phyloP scores from a whole-genome alignment of 1,140 invertebrate genomes.

The Limonius californicus region DNA sequence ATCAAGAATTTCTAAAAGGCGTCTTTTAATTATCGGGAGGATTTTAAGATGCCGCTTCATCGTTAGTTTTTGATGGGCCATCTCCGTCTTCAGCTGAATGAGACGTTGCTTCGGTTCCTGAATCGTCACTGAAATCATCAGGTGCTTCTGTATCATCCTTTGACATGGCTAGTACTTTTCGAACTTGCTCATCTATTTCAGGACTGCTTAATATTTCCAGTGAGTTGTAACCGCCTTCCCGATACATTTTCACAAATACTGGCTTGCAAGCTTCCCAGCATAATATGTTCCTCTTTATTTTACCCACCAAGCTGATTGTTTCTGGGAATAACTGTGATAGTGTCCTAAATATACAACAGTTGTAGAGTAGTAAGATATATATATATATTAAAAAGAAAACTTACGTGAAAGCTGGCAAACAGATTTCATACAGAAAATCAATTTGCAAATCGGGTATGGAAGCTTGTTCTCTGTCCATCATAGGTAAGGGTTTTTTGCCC shows the following conservation, averaged over 20 bases:
- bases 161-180: background rate
- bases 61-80: no score
- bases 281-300: constrained; percentile 31
- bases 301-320: constrained; percentile 29
- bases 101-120: no score
- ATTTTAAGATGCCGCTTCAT: no score
- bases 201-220: background rate
- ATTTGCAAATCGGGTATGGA: constrained; percentile 81
- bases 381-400: background rate
- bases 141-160: no score
- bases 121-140: no score
- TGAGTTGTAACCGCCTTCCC: background rate
- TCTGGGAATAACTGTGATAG: constrained; percentile 44
- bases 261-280: constrained; percentile 37
- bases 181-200: background rate
- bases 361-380: no score
- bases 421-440: constrained; percentile 62
- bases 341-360: constrained; percentile 40
- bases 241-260: constrained; percentile 24
- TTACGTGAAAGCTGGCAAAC: constrained; percentile 48
- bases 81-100: no score
- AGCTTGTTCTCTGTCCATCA: constrained; percentile 81
- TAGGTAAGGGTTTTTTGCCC: constrained; percentile 67
- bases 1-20: background rate
- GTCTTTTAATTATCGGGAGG: background rate